Conservation (phyloP, 2,888 invertebrate genomes). For the Esperia sulphurella region DNA sequence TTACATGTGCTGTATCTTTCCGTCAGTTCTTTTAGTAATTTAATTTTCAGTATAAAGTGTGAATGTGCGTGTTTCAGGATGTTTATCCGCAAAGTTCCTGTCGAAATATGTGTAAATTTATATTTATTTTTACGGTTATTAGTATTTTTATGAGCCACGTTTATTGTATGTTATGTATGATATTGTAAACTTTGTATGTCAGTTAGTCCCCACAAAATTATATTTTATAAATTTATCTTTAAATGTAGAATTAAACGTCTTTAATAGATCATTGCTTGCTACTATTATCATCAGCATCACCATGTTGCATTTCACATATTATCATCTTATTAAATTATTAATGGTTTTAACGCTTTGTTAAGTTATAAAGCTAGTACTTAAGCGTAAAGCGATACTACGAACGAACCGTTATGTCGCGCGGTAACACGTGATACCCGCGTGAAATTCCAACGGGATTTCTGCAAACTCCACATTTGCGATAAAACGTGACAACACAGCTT, state of each 20-base stretch:
- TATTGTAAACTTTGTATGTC: background rate
- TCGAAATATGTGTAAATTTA: slow-evolving; percentile 11
- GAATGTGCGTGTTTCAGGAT: slow-evolving; percentile 26
- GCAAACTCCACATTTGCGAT: background rate
- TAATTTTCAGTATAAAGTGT: background rate
- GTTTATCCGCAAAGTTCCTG: slow-evolving; percentile 46
- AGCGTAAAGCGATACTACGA: slow-evolving; percentile 3
- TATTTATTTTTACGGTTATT: slow-evolving; percentile 19
- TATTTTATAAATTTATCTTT: too few species aligned
- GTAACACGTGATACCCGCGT: slow-evolving; percentile 13
- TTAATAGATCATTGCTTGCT: too few species aligned
- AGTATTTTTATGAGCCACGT: slow-evolving; percentile 31
- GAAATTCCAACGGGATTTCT: slow-evolving; percentile 12
- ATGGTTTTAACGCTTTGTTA: too few species aligned
- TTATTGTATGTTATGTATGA: background rate
- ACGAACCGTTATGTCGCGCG: slow-evolving; percentile 15
- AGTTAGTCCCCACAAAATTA: background rate
- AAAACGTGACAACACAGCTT: background rate
- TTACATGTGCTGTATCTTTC: too few species aligned
- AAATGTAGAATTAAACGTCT: too few species aligned
- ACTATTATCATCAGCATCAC: too few species aligned
- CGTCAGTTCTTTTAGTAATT: too few species aligned
- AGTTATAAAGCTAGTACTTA: too few species aligned
- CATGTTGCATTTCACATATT: too few species aligned
- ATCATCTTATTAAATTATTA: too few species aligned